phyloP scores from a whole-genome alignment of 2,113 vertebrate species.

The Antechinus stuartii region DNA sequence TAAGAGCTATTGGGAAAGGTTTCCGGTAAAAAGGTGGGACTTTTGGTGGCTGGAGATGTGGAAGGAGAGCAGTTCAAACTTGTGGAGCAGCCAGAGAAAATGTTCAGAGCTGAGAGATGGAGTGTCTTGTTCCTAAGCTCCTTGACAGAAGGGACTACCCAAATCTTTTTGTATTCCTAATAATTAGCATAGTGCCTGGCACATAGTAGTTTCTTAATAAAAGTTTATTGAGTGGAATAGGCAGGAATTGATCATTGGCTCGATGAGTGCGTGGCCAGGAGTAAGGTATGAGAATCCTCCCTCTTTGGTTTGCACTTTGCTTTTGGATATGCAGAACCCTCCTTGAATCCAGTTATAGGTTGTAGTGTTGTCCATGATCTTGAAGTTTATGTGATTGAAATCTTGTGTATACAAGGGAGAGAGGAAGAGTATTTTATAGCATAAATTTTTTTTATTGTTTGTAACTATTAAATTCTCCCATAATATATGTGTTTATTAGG shows the following conservation, averaged over 20 bases:
- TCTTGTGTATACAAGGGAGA: background rate
- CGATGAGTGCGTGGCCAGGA: background rate
- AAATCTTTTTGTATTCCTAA: background rate
- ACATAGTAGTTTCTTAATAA: background rate
- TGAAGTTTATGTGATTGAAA: background rate
- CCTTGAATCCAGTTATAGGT: background rate
- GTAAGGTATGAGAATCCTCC: background rate
- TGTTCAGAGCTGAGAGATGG: background rate
- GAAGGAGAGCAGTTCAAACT: background rate
- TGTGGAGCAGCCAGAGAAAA: background rate
- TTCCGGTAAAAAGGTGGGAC: background rate
- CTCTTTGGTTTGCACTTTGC: background rate
- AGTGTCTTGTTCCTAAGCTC: background rate
- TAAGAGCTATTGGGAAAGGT: background rate
- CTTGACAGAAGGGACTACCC: background rate
- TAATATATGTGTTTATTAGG: background rate
- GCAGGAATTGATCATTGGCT: background rate
- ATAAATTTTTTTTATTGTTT: background rate
- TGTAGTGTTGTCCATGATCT: background rate
- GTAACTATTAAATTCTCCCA: background rate
- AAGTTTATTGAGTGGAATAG: background rate
- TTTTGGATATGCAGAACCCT: background rate
- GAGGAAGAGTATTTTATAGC: background rate
- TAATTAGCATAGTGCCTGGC: background rate
- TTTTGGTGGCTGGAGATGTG: background rate